Conservation (phyloP, 1,140 invertebrate genomes). For the Zaprionus camerounensis region DNA sequence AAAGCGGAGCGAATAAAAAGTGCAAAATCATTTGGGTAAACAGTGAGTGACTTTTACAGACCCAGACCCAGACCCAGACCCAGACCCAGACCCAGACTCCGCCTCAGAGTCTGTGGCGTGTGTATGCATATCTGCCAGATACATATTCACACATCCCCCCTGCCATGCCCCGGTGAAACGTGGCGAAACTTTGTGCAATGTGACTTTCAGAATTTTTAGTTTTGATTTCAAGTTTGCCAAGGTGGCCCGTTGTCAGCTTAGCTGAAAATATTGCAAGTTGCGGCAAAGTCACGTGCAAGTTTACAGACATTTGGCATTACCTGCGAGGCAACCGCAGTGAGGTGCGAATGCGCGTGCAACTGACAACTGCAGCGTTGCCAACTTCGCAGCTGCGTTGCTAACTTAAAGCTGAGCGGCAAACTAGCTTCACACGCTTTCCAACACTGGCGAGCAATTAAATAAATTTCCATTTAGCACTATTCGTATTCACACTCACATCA, state of each 20-base stretch:
- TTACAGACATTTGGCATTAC: slow-evolving; percentile 72
- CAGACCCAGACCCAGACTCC: not conserved
- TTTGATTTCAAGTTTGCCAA: slow-evolving; percentile 71
- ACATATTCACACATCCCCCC: not conserved
- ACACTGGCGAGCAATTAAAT: slow-evolving; percentile 37
- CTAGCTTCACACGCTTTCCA: not conserved
- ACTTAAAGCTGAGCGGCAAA: slow-evolving; percentile 21
- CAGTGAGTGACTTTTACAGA: slow-evolving; percentile 78
- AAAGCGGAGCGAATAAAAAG: slow-evolving; percentile 49
- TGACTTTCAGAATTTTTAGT: slow-evolving; percentile 82
- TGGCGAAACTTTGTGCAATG: slow-evolving; percentile 71
- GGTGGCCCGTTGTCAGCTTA: slow-evolving; percentile 64
- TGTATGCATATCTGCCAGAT: slow-evolving; percentile 36
- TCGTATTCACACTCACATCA: slow-evolving; percentile 9
- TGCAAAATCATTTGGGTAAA: slow-evolving; percentile 80
- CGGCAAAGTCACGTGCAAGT: slow-evolving; percentile 78
- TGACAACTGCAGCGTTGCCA: slow-evolving; percentile 20
- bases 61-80: too few relatives aligned
- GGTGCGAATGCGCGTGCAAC: slow-evolving; percentile 31
- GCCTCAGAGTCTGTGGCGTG: not conserved
- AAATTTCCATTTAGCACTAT: slow-evolving; percentile 50
- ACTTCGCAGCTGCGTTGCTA: slow-evolving; percentile 3
- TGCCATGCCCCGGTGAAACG: not conserved
- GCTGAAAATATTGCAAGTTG: slow-evolving; percentile 77
- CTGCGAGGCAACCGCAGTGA: slow-evolving; percentile 13